Conservation (phyloP, 2,797 vertebrate species). For the Heliangelus exortis region DNA sequence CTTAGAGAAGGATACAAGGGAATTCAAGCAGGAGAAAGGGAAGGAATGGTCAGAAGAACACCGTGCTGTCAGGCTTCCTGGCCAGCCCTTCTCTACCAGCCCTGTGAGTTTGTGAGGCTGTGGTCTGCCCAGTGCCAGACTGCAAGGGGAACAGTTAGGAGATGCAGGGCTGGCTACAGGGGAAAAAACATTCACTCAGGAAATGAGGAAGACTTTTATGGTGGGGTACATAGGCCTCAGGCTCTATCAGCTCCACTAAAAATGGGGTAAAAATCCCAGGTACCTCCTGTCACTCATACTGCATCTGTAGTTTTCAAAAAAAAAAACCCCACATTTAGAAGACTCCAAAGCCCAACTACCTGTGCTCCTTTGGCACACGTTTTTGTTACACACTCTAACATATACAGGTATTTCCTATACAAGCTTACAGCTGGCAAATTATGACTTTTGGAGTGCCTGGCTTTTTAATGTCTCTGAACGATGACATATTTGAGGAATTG, state of each 20-base stretch:
- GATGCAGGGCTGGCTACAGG: not conserved
- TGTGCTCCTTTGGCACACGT: fast-evolving
- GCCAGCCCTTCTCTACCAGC: not conserved
- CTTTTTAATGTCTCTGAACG: not conserved
- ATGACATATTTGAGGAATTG: not conserved
- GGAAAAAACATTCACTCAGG: not conserved
- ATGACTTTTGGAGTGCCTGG: not conserved
- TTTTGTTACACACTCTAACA: not conserved
- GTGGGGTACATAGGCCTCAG: fast-evolving
- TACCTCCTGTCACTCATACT: not conserved
- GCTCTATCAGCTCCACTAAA: not conserved
- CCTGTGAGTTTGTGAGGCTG: not conserved
- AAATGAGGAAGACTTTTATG: not conserved
- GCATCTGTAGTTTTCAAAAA: not conserved
- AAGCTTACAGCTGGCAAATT: not conserved
- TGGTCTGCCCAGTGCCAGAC: not conserved
- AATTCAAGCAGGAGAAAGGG: not conserved
- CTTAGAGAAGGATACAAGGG: not conserved
- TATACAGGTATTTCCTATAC: not conserved
- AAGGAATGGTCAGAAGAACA: not conserved
- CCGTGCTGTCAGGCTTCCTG: not conserved
- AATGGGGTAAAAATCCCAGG: not conserved
- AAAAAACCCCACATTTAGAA: not conserved
- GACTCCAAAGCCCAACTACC: not conserved
- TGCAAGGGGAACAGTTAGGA: not conserved